Conservation (phyloP, 2,113 vertebrate genomes). For the Triplophysa dalaica region DNA sequence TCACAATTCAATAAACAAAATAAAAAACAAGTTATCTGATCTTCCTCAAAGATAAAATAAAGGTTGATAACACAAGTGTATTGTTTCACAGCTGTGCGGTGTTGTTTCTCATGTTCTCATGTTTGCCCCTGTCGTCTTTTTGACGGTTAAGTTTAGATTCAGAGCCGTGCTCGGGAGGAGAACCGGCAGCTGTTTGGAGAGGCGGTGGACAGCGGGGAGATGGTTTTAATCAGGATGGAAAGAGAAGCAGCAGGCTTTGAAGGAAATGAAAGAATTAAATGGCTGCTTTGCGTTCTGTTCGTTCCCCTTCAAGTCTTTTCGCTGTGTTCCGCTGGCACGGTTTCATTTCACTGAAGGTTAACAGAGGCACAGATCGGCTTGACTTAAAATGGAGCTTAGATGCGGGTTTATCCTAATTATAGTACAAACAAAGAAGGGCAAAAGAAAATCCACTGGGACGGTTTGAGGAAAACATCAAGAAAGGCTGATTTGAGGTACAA, state of each 20-base stretch:
- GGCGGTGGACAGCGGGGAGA: conserved; percentile 34
- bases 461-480: conserved; percentile 52
- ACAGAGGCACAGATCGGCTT: not conserved
- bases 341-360: conserved; percentile 32
- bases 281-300: conserved; percentile 63
- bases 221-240: conserved; percentile 64
- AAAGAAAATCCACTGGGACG: conserved; percentile 53
- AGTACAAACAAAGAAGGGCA: conserved; percentile 55
- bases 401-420: conserved; percentile 47
- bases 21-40: too few species aligned
- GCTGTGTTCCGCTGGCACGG: not conserved
- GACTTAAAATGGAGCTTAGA: conserved; percentile 43
- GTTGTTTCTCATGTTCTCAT: not conserved
- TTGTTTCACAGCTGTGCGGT: conserved; percentile 37
- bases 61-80: not conserved
- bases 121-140: not conserved
- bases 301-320: conserved; percentile 15
- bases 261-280: conserved; percentile 69
- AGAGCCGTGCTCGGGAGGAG: not conserved
- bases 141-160: not conserved
- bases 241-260: conserved; percentile 46
- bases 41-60: not conserved
- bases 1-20: too few species aligned
- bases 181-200: not conserved
- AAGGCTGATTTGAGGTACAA: conserved; percentile 15